Percentiles rank a stretch among this genome's conserved stretches.
Evolutionary conservation across 1,140 invertebrate genomes (phyloP).

Genomic region (Drosophila tani): DNA sequence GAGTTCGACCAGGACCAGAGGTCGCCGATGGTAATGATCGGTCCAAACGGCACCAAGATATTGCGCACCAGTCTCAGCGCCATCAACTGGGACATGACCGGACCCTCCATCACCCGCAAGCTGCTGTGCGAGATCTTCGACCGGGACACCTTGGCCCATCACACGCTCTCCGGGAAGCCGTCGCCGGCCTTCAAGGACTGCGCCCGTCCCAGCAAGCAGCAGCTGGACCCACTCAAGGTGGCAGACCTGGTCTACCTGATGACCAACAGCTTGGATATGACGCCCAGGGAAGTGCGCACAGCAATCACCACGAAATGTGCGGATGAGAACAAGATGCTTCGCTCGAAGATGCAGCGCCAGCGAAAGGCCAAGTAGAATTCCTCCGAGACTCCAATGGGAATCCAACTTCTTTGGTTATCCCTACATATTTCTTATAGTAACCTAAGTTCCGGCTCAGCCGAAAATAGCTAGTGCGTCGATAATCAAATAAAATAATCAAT

Average conservation of each 20-base stretch:
- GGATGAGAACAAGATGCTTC: slow-evolving; percentile 87
- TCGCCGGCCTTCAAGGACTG: slow-evolving; percentile 81
- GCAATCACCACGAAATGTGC: slow-evolving; percentile 87
- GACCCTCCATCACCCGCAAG: slow-evolving; percentile 82
- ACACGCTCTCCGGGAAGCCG: slow-evolving; percentile 84
- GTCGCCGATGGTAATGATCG: slow-evolving; percentile 67
- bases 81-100: slow-evolving; percentile 78
- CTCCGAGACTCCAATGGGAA: background rate
- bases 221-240: slow-evolving; percentile 77
- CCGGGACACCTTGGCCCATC: slow-evolving; percentile 74
- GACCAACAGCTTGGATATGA: slow-evolving; percentile 63
- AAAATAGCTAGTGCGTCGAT: slow-evolving; percentile 36
- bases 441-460: slow-evolving; percentile 21
- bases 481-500: slow-evolving; percentile 20
- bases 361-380: slow-evolving; percentile 31
- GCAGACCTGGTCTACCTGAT: slow-evolving; percentile 84
- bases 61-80: slow-evolving; percentile 39
- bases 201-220: slow-evolving; percentile 71
- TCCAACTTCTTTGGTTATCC: too few relatives aligned
- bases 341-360: slow-evolving; percentile 40
- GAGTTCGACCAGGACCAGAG: slow-evolving; percentile 54
- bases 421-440: background rate
- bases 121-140: slow-evolving; percentile 81
- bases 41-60: slow-evolving; percentile 77
- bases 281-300: slow-evolving; percentile 72